Evolutionary conservation across 2,888 invertebrate species (phyloP), one percentile per base, ranked within the genome.

Genomic region (Tuta absoluta): DNA sequence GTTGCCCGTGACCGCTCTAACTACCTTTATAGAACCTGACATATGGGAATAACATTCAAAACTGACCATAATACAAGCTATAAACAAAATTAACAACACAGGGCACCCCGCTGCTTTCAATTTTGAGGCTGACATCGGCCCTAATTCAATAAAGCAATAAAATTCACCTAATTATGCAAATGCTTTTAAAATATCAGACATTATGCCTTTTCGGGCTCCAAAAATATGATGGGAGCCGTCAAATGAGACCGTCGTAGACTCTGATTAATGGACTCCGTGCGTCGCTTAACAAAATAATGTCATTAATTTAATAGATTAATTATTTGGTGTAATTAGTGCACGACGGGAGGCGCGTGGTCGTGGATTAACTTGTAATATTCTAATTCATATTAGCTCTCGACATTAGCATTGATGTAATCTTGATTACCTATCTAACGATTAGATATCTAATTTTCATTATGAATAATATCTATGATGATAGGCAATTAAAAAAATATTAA

Each of bases 81-180:
- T 91, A 91, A 91, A 91, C 91, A 89, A 91, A 91, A 91, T 91
- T 91, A 91, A 91, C 91, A 91, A 91, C 91, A 91, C 84, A 86
- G 75, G 87, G 72, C 80, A 80, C 86, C 91, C 90, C 75, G 91
- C 89, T 88, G 91, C 74, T 89, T 91, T 89, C 91, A 91, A 91
- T 91, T 91, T 91, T 89, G 89, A 86, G 77, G 74, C 87, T 89
- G 91, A 91, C 91, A 89, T 90, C 86, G 88, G 86, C 84, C 89
- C 85, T 91, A 91, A 91, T 91, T 91, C 91, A 91, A 91, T 91
- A 91, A 91, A 91, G 91, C 89, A 85, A 91, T 91, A 91, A 91
- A 91, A 91, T 91, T 89, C 91, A 91, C 91, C 90, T 91, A 91
- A 91, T 91, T 91, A 91, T 91, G 91, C 89, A 91, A 91, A 91